Evolutionary conservation across 2,113 vertebrate genomes (phyloP).

Genomic region (Sapayoa aenigma): DNA sequence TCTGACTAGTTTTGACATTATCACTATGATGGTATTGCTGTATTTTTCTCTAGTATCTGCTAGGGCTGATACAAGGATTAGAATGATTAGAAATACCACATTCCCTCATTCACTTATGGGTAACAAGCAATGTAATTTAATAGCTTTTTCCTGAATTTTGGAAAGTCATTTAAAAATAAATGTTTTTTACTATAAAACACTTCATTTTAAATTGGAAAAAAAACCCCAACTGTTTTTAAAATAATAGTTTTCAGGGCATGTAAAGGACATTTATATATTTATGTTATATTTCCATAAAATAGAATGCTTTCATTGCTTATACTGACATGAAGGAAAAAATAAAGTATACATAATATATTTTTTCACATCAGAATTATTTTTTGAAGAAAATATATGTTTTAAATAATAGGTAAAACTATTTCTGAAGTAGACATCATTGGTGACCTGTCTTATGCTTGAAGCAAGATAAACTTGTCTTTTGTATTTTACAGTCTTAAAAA

Average conservation of each 20-base stretch:
- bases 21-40: background rate
- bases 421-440: constrained; percentile 16
- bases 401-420: constrained; percentile 8
- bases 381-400: background rate
- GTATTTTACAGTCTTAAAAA: constrained; percentile 44
- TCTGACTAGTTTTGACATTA: background rate
- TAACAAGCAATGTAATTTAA: background rate
- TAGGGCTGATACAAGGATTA: constrained; percentile 28
- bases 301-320: background rate
- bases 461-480: constrained; percentile 59
- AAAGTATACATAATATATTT: background rate
- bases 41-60: background rate
- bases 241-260: background rate
- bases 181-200: background rate
- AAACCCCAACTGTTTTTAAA: background rate
- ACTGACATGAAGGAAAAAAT: background rate
- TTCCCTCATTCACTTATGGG: background rate
- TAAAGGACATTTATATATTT: background rate
- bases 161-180: background rate
- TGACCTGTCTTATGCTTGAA: constrained; percentile 54
- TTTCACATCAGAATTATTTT: background rate
- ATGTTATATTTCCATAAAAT: background rate
- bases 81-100: constrained; percentile 20
- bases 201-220: background rate
- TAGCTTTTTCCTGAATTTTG: background rate